phyloP scores from a whole-genome alignment of 2,113 vertebrate species.

The Grallaria varia region DNA sequence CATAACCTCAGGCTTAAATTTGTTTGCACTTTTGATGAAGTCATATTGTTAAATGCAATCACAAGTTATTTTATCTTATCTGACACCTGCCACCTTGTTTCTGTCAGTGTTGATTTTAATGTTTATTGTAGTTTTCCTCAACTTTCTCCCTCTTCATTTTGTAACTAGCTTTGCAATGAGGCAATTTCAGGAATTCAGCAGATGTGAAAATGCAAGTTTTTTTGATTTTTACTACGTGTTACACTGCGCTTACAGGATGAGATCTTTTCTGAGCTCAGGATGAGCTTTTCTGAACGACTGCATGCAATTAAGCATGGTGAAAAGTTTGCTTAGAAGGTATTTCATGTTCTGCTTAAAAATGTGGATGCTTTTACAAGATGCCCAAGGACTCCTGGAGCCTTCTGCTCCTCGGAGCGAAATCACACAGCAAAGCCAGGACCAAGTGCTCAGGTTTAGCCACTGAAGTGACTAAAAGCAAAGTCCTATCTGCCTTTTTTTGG shows the following conservation, averaged over 20 bases:
- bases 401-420: neutral
- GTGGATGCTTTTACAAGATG: neutral
- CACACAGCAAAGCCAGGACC: neutral
- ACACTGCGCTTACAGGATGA: neutral
- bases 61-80: constrained; percentile 3
- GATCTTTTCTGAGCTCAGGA: too few relatives aligned
- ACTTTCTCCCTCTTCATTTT: neutral
- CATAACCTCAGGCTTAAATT: constrained; percentile 19
- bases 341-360: neutral
- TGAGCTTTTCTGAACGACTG: neutral
- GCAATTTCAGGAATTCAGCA: neutral
- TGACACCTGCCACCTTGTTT: constrained; percentile 41
- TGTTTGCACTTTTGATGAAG: constrained; percentile 40
- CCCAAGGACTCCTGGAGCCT: neutral
- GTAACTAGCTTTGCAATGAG: neutral
- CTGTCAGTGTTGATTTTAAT: neutral
- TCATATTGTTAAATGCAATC: neutral
- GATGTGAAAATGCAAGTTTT: neutral
- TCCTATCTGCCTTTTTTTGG: neutral
- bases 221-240: neutral
- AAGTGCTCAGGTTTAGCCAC: neutral
- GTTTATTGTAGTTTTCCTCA: neutral
- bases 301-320: neutral
- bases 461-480: neutral
- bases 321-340: neutral